Conservation (phyloP, 2,888 invertebrate genomes). For the Eupithecia insigniata region DNA sequence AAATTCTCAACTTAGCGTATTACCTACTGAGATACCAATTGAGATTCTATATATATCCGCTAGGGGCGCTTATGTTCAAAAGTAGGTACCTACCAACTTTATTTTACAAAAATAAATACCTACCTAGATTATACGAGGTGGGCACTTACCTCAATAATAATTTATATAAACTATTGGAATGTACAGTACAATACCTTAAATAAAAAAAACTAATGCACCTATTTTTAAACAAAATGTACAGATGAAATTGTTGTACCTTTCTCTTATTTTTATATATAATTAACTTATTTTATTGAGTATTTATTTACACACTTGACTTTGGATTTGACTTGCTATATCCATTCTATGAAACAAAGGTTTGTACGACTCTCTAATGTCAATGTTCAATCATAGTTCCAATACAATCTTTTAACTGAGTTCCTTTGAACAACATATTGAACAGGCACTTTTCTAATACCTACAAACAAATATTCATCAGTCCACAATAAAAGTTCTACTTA, state of each 20-base stretch:
- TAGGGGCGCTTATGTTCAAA: not conserved
- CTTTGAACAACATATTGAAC: not conserved
- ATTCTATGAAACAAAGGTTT: conserved; percentile 26
- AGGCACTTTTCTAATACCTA: conserved; percentile 12
- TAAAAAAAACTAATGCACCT: not conserved
- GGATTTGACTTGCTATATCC: conserved; percentile 37
- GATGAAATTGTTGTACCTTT: not conserved
- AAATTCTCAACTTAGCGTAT: not conserved
- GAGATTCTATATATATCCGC: not conserved
- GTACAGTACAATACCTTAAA: not conserved
- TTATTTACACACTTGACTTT: conserved; percentile 71
- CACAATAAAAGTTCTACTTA: conserved; percentile 54
- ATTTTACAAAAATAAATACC: conserved; percentile 7
- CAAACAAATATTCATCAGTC: conserved; percentile 33
- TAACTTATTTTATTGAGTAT: conserved; percentile 18
- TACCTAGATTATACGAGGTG: not conserved
- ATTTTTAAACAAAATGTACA: not conserved
- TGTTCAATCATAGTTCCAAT: conserved; percentile 16
- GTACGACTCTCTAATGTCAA: conserved; percentile 36
- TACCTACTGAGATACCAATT: not conserved
- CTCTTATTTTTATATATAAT: not conserved
- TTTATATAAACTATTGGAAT: conserved; percentile 16
- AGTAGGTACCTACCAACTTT: not conserved
- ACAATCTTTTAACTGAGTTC: not conserved
- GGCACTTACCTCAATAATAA: not conserved